Evolutionary conservation across 2,113 vertebrate species (phyloP).

Genomic region (rat (Rattus norvegicus)): GRCr8 NC_086027.1:79824001-79824500

Average conservation of each 20-base stretch:
- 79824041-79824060: slow-evolving; percentile 65
- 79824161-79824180: background rate
- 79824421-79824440: background rate
- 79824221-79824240: slow-evolving; percentile 24
- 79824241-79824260: slow-evolving; percentile 19
- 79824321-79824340: background rate
- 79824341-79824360: background rate
- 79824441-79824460: background rate
- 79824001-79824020: slow-evolving; percentile 40
- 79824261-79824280: background rate
- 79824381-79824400: background rate
- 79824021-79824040: slow-evolving; percentile 60
- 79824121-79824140: slow-evolving; percentile 54
- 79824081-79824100: slow-evolving; percentile 50
- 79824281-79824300: slow-evolving; percentile 36
- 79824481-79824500: background rate
- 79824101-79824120: slow-evolving; percentile 33
- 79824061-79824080: slow-evolving; percentile 48
- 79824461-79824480: background rate
- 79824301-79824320: background rate
- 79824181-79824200: background rate
- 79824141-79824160: slow-evolving; percentile 39
- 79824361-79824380: background rate
- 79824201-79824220: slow-evolving; percentile 25
- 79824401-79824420: background rate